phyloP scores from a whole-genome alignment of 2,113 vertebrate species.

The Crotalus viridis region DNA sequence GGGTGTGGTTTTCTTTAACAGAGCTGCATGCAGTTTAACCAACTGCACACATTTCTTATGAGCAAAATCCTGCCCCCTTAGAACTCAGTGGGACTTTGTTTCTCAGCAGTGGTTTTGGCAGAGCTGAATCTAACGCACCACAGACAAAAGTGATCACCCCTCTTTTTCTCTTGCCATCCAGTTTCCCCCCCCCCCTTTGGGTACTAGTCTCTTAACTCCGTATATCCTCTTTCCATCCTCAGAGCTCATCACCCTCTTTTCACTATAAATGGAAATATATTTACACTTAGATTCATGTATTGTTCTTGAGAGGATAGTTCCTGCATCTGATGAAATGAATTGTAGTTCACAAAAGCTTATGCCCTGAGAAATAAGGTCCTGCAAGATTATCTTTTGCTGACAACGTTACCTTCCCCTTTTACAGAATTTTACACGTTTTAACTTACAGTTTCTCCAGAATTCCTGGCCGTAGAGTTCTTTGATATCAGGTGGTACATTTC shows the following conservation, averaged over 20 bases:
- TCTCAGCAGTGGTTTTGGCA: neutral
- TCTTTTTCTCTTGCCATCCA: neutral
- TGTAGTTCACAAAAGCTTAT: neutral
- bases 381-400: neutral
- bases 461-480: slow-evolving; percentile 38
- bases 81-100: neutral
- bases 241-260: neutral
- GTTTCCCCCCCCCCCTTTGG: neutral
- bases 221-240: neutral
- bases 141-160: neutral
- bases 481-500: slow-evolving; percentile 47
- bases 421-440: neutral
- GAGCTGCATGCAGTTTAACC: neutral
- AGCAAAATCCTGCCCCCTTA: neutral
- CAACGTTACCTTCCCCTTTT: neutral
- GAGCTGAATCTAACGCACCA: neutral
- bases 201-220: neutral
- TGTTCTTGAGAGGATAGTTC: neutral
- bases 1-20: neutral
- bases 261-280: neutral
- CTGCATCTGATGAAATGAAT: neutral
- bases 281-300: neutral
- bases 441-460: neutral
- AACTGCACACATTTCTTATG: neutral
- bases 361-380: neutral